Conservation (phyloP, 2,888 invertebrate species). For the Chymomyza fuscimana region DNA sequence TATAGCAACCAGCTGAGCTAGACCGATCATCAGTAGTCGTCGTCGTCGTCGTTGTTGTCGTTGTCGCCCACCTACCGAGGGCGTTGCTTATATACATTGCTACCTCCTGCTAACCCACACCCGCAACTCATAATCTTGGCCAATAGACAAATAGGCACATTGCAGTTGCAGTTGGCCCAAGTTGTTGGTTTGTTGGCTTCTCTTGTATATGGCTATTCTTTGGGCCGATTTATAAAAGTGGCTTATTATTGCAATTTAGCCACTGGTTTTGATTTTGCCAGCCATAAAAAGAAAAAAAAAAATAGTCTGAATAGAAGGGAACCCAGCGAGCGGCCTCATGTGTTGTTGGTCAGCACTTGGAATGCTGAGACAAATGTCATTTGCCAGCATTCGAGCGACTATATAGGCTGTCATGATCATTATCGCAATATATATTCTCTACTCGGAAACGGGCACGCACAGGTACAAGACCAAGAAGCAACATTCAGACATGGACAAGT, state of each 20-base stretch:
- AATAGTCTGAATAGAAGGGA: not conserved
- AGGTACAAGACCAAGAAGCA: slow-evolving; percentile 41
- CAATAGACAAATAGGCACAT: slow-evolving; percentile 63
- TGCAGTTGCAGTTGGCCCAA: slow-evolving; percentile 10
- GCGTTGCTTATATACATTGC: slow-evolving; percentile 50
- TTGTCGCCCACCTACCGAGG: slow-evolving; percentile 76
- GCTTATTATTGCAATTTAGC: slow-evolving; percentile 79
- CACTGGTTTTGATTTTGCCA: slow-evolving; percentile 78
- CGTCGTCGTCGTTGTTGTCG: slow-evolving; percentile 36
- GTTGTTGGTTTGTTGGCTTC: slow-evolving; percentile 11
- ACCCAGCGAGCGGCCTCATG: not conserved
- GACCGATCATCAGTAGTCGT: slow-evolving; percentile 56
- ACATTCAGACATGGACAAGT: slow-evolving; percentile 5
- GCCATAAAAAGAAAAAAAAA: slow-evolving; percentile 56
- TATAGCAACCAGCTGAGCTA: not conserved
- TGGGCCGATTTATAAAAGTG: slow-evolving; percentile 75
- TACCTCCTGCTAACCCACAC: not conserved
- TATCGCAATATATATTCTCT: slow-evolving; percentile 72
- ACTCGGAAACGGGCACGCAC: slow-evolving; percentile 56
- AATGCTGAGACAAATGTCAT: slow-evolving; percentile 71
- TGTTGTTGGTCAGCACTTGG: not conserved
- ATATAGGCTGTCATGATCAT: slow-evolving; percentile 79
- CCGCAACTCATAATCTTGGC: slow-evolving; percentile 8
- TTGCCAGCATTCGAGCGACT: slow-evolving; percentile 77
- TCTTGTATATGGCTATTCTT: slow-evolving; percentile 33